phyloP scores from a whole-genome alignment of 2,888 invertebrate species.

The Hecatera dysodea region DNA sequence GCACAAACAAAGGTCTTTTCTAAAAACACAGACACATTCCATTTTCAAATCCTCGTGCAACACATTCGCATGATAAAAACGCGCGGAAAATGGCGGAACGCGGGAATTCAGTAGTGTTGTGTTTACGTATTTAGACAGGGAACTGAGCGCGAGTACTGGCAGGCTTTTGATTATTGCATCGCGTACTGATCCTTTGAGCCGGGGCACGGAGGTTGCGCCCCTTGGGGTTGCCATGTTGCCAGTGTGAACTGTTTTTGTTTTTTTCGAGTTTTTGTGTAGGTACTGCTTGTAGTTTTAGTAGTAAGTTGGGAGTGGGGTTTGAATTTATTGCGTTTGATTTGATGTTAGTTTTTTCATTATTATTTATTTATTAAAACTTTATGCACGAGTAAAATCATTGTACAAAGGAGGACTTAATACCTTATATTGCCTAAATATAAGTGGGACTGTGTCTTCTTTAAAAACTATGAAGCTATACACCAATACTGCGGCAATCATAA shows the following conservation, averaged over 20 bases:
- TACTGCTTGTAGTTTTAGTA: background rate
- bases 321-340: constrained; percentile 1
- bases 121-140: constrained; percentile 42
- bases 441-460: background rate
- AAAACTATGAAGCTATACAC: background rate
- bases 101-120: constrained; percentile 30
- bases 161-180: constrained; percentile 65
- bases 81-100: constrained; percentile 24
- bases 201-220: constrained; percentile 25
- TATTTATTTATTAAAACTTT: too few relatives aligned
- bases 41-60: constrained; percentile 46
- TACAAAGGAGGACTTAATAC: too few relatives aligned
- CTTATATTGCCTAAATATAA: too few relatives aligned
- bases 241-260: constrained; percentile 20
- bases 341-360: too few relatives aligned
- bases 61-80: constrained; percentile 18
- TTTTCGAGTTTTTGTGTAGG: background rate
- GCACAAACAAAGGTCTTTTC: background rate
- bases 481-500: constrained; percentile 5
- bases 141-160: constrained; percentile 22
- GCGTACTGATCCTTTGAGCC: constrained; percentile 59
- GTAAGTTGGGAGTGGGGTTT: background rate
- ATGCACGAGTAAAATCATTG: too few relatives aligned
- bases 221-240: constrained; percentile 30
- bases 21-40: constrained; percentile 40